Evolutionary conservation across 1,140 invertebrate genomes (phyloP), one percentile per base, ranked within the genome.

Genomic region (Achroia grisella): DNA sequence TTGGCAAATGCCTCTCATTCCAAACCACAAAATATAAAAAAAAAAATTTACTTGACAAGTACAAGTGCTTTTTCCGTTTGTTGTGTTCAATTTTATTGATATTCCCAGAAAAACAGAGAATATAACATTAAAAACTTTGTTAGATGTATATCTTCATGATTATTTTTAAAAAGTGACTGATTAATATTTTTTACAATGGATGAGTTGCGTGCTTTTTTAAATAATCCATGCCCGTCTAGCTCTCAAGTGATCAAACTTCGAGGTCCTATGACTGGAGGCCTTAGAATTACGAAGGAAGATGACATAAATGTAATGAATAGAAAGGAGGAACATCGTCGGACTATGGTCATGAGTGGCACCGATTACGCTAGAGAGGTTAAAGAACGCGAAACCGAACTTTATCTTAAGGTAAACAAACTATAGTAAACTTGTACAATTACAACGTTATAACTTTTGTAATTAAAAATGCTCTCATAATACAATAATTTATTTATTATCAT

Each of bases 351-450:
- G 8, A 64, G 51, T 29, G 77, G 80, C 1, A 81, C 74, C 0
- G 69, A 74, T 42, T 84, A 84, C 40, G 77, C 65, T 1, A 56
- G 58, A 13, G 73, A 76, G 65, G 44, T 75, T 17, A 74, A 71
- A 36, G 43, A 68, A 40, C 61, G 48, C 29, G 80, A 84, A 56
- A 60, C 54, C 0, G 53, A 74, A 44, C 48, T 56, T 15, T 84
- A 78, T 54, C 55, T 77, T 39, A 70, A 62, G 69, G 78, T 83
- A 66, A 54, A 9, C 8, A 3, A 5, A 29, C 10, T 29, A 29
- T 29, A 6, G 10, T 31, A 8, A 31, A 2, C 3, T 31, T 31
- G 17, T 23, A 3, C 6, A 23, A 6, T 23, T 23, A n/a, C n/a
- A n/a, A n/a, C n/a, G n/a, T n/a, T n/a, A n/a, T n/a, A n/a, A n/a